Percentiles rank a stretch among this genome's conserved stretches.
Conservation (phyloP, 2,888 invertebrate species). For the Arctia plantaginis region DNA sequence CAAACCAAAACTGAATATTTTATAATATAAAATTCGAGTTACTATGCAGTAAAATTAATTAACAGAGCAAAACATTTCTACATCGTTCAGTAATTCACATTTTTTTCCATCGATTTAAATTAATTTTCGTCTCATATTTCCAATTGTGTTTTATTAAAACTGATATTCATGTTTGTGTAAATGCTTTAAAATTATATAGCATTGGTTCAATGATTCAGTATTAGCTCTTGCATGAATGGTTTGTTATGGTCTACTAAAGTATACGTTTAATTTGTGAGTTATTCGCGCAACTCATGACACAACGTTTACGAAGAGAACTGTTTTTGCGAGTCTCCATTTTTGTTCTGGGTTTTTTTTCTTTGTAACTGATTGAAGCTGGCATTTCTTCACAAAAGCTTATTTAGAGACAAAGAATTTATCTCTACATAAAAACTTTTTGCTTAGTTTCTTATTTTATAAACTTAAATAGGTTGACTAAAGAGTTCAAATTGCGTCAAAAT, state of each 20-base stretch:
- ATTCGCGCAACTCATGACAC: conserved; percentile 70
- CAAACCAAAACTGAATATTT: not conserved
- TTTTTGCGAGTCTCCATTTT: conserved; percentile 61
- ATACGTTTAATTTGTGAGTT: conserved; percentile 56
- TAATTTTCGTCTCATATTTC: conserved; percentile 16
- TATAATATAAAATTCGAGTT: not conserved
- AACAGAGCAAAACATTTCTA: conserved; percentile 7
- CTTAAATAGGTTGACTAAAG: not conserved
- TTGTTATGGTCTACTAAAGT: conserved; percentile 23
- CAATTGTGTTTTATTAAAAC: not conserved
- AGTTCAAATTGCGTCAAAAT: not conserved
- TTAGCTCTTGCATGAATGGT: conserved; percentile 21
- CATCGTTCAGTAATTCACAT: conserved; percentile 14
- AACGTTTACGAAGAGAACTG: conserved; percentile 53
- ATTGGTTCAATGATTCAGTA: conserved; percentile 33
- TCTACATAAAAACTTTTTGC: not conserved
- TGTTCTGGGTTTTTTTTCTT: conserved; percentile 43
- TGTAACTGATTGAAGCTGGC: conserved; percentile 21
- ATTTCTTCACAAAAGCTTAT: conserved; percentile 26
- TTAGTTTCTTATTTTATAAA: not conserved
- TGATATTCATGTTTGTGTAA: not conserved
- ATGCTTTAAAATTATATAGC: conserved; percentile 15
- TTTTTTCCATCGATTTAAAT: conserved; percentile 31
- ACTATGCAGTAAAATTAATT: conserved; percentile 12
- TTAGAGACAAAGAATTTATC: conserved; percentile 9